Percentiles rank a stretch among this genome's conserved stretches.
These are phyloP conservation scores for Carassius auratus DNA, from an alignment of 2,113 vertebrate species.

Conservation along the genomic window DNA sequence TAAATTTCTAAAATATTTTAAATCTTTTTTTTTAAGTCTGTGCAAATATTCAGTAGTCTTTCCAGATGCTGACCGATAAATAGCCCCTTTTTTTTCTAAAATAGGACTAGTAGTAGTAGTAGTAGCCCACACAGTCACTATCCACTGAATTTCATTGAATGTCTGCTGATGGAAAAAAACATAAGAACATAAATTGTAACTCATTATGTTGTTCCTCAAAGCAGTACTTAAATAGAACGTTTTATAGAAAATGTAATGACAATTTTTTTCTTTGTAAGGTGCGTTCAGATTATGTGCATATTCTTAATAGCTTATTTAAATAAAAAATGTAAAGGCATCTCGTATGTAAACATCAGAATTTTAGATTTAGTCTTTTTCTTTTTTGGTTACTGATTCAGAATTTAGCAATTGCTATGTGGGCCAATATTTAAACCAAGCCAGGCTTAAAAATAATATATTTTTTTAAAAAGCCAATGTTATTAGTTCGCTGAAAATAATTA, in stretches of 20 bases:
- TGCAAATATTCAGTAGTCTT: conserved; percentile 43
- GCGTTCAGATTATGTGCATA: conserved; percentile 44
- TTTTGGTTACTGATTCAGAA: conserved; percentile 12
- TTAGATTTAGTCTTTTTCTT: background rate
- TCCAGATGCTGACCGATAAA: conserved; percentile 14
- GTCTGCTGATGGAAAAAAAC: background rate
- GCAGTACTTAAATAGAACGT: conserved; percentile 30
- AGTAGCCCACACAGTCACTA: conserved; percentile 26
- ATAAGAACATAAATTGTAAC: background rate
- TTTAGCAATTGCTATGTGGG: background rate
- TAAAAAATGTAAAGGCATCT: conserved; percentile 27
- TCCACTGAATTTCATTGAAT: conserved; percentile 20
- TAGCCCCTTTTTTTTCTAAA: background rate
- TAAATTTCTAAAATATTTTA: background rate
- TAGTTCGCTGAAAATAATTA: conserved; percentile 4
- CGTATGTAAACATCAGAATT: conserved; percentile 36
- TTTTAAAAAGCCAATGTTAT: background rate
- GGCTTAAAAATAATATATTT: background rate
- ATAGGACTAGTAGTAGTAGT: background rate
- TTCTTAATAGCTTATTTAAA: conserved; percentile 36
- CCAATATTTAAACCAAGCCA: background rate
- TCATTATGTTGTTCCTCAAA: conserved; percentile 30
- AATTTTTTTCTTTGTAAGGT: conserved; percentile 49
- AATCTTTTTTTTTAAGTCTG: background rate
- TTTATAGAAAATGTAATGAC: conserved; percentile 32